These are phyloP conservation scores for Zonitis immaculata DNA, from an alignment of 2,888 invertebrate species.

Conservation along the genomic window DNA sequence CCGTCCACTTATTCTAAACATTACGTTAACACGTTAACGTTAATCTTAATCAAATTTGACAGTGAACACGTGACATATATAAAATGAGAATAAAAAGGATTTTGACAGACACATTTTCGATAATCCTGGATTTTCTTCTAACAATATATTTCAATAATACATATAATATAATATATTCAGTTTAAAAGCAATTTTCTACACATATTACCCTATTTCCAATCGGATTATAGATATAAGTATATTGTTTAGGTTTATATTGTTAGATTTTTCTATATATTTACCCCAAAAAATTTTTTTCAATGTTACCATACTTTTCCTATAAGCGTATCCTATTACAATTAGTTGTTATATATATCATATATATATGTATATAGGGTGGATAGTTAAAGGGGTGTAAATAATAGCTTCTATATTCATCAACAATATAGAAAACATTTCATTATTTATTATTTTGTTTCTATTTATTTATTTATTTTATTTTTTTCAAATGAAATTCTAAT, in stretches of 20 bases:
- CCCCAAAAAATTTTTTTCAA: conserved; percentile 6
- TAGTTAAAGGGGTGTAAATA: neutral
- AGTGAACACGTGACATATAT: conserved; percentile 37
- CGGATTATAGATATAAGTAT: conserved; percentile 35
- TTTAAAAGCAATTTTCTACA: conserved; percentile 46
- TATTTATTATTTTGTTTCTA: neutral
- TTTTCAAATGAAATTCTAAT: too few species aligned
- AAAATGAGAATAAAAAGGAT: conserved; percentile 35
- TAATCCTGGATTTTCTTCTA: conserved; percentile 41
- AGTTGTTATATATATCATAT: neutral
- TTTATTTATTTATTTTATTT: too few species aligned
- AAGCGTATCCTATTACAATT: conserved; percentile 13
- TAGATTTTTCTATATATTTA: conserved; percentile 1
- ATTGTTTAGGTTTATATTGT: conserved; percentile 16
- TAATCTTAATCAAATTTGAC: conserved; percentile 45
- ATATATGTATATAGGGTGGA: neutral
- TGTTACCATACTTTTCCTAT: conserved; percentile 11
- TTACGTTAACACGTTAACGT: too few species aligned
- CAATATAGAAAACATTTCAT: neutral
- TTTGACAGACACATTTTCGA: conserved; percentile 34
- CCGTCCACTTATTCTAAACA: conserved; percentile 2
- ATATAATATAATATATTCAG: conserved; percentile 46
- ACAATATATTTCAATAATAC: conserved; percentile 38
- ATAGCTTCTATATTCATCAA: neutral
- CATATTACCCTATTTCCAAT: conserved; percentile 45